These are phyloP conservation scores for Neostethus bicornis DNA, from an alignment of 2,797 vertebrate species.

Conservation along the genomic window DNA sequence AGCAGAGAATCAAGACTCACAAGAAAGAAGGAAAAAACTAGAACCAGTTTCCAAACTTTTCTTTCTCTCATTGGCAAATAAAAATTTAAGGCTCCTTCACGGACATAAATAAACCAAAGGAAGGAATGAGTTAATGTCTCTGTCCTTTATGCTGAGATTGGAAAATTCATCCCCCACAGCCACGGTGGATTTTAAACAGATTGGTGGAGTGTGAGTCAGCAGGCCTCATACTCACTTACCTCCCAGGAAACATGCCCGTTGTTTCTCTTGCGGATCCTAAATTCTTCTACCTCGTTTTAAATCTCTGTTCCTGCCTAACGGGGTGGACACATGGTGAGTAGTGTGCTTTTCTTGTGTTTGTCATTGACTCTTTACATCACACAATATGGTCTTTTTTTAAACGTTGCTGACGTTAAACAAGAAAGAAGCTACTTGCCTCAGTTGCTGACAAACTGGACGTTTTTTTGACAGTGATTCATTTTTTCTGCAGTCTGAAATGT, in stretches of 20 bases:
- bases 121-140: slow-evolving; percentile 51
- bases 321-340: slow-evolving; percentile 63
- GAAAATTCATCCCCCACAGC: slow-evolving; percentile 12
- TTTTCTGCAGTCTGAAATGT: slow-evolving; percentile 15
- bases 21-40: slow-evolving; percentile 1
- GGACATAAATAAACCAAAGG: background rate
- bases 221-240: slow-evolving; percentile 37
- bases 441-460: slow-evolving; percentile 41
- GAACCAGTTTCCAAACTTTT: slow-evolving; percentile 12
- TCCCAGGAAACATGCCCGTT: slow-evolving; percentile 10
- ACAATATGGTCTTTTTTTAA: background rate
- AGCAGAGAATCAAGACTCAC: slow-evolving; percentile 20
- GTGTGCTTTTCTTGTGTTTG: background rate
- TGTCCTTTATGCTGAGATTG: slow-evolving; percentile 14
- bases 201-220: slow-evolving; percentile 14
- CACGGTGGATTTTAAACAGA: slow-evolving; percentile 26
- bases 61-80: background rate
- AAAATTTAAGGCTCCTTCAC: background rate
- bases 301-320: slow-evolving; percentile 41
- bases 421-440: slow-evolving; percentile 6
- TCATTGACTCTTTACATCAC: background rate
- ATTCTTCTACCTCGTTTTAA: slow-evolving; percentile 46
- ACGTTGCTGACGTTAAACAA: background rate
- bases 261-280: slow-evolving; percentile 25
- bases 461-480: slow-evolving; percentile 45